These are phyloP conservation scores for Rhodinocichla rosea DNA, from an alignment of 2,113 vertebrate species.

Conservation along the genomic window DNA sequence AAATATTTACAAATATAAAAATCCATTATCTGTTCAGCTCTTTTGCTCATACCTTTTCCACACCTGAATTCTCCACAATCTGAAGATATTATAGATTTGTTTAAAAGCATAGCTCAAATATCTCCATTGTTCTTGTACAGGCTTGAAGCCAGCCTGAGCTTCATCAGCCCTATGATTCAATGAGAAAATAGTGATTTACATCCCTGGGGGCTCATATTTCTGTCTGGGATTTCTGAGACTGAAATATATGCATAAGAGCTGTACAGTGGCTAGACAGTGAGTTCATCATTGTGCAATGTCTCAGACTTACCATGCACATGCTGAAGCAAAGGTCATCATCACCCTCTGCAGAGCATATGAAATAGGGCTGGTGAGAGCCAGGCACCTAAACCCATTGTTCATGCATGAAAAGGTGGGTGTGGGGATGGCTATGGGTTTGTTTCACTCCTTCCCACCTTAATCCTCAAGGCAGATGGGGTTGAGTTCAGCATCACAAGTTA, in stretches of 20 bases:
- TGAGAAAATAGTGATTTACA: constrained; percentile 4
- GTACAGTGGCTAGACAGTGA: constrained; percentile 35
- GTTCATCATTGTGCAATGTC: not conserved
- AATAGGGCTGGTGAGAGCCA: not conserved
- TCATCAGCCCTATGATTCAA: not conserved
- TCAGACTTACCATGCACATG: not conserved
- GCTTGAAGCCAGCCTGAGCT: not conserved
- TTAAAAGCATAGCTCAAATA: not conserved
- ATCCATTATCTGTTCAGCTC: not conserved
- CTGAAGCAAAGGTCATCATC: not conserved
- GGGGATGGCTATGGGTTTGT: not conserved
- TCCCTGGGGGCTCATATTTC: not conserved
- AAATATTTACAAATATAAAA: not conserved
- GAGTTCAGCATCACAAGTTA: not conserved
- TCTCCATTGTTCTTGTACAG: not conserved
- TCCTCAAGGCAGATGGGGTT: not conserved
- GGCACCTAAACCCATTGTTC: not conserved
- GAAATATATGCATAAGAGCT: not conserved
- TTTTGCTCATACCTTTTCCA: not conserved
- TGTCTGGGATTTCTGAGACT: not conserved
- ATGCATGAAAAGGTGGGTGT: not conserved
- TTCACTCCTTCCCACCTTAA: not conserved
- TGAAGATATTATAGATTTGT: not conserved
- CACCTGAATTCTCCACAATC: not conserved
- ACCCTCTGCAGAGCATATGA: not conserved